These are phyloP conservation scores for Fistularia tabacaria DNA, from an alignment of 2,797 vertebrate genomes.

Conservation along the genomic window DNA sequence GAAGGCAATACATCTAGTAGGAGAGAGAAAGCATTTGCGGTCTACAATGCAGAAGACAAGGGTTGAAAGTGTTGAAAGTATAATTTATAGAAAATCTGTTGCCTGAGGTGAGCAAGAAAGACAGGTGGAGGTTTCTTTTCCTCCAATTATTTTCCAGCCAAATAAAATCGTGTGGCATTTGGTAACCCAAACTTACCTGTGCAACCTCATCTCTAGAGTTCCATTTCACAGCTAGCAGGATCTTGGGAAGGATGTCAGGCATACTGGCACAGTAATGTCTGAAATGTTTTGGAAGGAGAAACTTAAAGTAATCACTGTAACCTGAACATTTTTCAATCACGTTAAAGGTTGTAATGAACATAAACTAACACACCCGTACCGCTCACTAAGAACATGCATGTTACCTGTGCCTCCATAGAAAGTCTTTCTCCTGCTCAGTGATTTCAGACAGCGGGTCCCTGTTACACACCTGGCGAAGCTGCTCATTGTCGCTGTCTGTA, in stretches of 20 bases:
- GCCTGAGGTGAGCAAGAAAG: slow-evolving; percentile 4
- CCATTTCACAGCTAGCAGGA: slow-evolving; percentile 97
- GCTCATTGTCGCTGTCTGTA: slow-evolving; percentile 90
- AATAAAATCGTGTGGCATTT: slow-evolving; percentile 18
- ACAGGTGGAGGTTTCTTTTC: slow-evolving; percentile 3
- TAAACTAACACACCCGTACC: background rate
- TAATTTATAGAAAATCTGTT: slow-evolving; percentile 14
- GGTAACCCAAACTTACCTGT: slow-evolving; percentile 77
- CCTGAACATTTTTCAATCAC: background rate
- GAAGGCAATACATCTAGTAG: slow-evolving; percentile 93
- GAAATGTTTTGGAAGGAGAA: slow-evolving; percentile 13
- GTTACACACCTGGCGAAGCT: slow-evolving; percentile 91
- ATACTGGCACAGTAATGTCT: slow-evolving; percentile 92
- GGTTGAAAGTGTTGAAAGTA: background rate
- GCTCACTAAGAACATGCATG: background rate
- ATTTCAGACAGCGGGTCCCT: slow-evolving; percentile 98
- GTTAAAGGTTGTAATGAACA: background rate
- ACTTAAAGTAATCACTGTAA: too few relatives aligned
- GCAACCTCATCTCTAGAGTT: slow-evolving; percentile 98
- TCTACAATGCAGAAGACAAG: background rate
- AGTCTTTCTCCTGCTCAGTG: slow-evolving; percentile 99
- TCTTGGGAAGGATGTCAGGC: slow-evolving; percentile 95
- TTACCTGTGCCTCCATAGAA: slow-evolving; percentile 97
- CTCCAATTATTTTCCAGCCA: slow-evolving; percentile 6
- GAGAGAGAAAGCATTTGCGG: background rate